Evolutionary conservation across 2,888 invertebrate species (phyloP).

Genomic region (Apotomis capreana): DNA sequence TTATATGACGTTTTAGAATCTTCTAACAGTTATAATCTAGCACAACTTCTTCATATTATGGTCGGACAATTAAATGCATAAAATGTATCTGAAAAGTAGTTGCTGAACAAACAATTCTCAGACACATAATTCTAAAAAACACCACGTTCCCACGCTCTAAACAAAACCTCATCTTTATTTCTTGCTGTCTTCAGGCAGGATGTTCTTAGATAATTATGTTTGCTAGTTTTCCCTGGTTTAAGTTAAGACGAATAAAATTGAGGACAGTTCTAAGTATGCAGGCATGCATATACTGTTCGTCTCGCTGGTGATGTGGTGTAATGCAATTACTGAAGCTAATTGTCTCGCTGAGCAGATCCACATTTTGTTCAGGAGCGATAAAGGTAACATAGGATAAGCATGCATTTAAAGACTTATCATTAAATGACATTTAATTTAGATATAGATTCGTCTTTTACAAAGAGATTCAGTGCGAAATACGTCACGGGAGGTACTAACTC

Average conservation of each 20-base stretch:
- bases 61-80: no score
- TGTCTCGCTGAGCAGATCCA: no score
- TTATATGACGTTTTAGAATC: not conserved
- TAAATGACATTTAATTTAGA: no score
- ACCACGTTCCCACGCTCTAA: slow-evolving; percentile 47
- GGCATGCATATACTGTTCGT: no score
- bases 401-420: no score
- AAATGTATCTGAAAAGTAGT: no score
- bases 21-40: no score
- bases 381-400: no score
- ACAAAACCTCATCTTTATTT: slow-evolving; percentile 21
- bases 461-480: not conserved
- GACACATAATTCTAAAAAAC: slow-evolving; percentile 43
- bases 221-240: slow-evolving; percentile 1
- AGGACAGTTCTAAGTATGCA: not conserved
- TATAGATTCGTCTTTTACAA: not conserved
- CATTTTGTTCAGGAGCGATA: no score
- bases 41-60: no score
- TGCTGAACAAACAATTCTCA: not conserved
- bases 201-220: slow-evolving; percentile 20
- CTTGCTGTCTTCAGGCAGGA: slow-evolving; percentile 22
- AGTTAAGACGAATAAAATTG: not conserved
- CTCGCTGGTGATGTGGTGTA: no score
- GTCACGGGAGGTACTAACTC: not conserved
- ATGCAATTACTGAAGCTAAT: no score